Conservation (phyloP, 2,888 invertebrate genomes). For the Tetropium fuscum region DNA sequence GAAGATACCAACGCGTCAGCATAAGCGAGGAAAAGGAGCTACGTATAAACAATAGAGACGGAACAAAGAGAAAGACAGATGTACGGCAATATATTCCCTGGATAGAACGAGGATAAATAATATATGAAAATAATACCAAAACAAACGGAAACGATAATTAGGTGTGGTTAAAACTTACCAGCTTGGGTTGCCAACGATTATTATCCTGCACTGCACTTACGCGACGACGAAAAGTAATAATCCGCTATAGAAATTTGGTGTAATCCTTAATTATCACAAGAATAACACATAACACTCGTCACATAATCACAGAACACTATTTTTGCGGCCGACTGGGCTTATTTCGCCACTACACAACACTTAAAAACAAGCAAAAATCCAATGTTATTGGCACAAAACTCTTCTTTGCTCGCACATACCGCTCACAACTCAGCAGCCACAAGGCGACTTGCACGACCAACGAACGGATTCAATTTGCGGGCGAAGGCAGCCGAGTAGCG, state of each 20-base stretch:
- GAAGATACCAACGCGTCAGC: conserved; percentile 47
- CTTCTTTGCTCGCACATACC: conserved; percentile 53
- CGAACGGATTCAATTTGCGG: conserved; percentile 39
- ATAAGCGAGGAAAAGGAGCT: conserved; percentile 29
- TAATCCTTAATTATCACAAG: conserved; percentile 36
- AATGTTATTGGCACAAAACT: conserved; percentile 51
- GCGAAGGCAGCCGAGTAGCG: conserved; percentile 32
- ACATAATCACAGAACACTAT: conserved; percentile 47
- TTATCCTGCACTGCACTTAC: conserved; percentile 34
- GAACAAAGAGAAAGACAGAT: conserved; percentile 35
- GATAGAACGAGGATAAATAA: conserved; percentile 46
- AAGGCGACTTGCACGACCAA: conserved; percentile 51
- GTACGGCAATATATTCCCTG: conserved; percentile 32
- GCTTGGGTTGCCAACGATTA: conserved; percentile 35
- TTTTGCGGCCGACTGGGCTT: conserved; percentile 30
- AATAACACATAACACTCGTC: conserved; percentile 45
- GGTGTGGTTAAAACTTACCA: conserved; percentile 34
- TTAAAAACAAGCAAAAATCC: conserved; percentile 44
- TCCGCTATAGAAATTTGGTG: conserved; percentile 31
- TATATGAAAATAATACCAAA: conserved; percentile 34
- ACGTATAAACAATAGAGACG: conserved; percentile 30
- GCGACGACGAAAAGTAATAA: conserved; percentile 31
- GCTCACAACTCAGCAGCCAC: conserved; percentile 51
- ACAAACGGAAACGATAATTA: conserved; percentile 13
- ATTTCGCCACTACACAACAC: conserved; percentile 46